Evolutionary conservation across 2,797 vertebrate genomes (phyloP), one percentile per base, ranked within the genome.

Genomic region (Spondyliosoma cantharus): DNA sequence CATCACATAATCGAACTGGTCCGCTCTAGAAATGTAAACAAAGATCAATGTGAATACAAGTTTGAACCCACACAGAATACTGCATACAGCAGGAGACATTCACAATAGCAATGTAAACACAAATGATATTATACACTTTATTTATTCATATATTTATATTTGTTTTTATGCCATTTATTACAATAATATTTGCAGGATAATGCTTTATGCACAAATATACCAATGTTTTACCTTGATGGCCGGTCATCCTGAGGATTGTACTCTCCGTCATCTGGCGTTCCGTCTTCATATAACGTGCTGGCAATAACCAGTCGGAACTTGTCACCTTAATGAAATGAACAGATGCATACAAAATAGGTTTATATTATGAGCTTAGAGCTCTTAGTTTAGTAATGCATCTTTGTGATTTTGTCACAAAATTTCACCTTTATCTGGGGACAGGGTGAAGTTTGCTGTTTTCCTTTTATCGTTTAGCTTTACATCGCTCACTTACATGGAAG

Each of bases 1-100:
- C 98, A 99, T 99, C 27, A 98, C 98, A 0, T 99, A 99, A 86
- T 99, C 98, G 85, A 99, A 99, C 84, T 99, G 98, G 93, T 99
- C 97, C 3, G 97, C 97, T 92, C 98, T 99, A 87, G 0, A 84
- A 86, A 83, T 75, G 4, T n/a, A 45, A 74, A 60, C 2, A 78
- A 67, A 61, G 24, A 54, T 20, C 61, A 65, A 71, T n/a, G 4
- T 59, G 24, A 70, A 15, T 0, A 49, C 7, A 74, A 49, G 32
- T 61, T 4, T 53, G 57, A 76, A 68, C 1, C 19, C 68, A n/a
- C 1, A 52, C 53, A 24, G 19, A 25, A 32, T 4, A 16, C 5
- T 49, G 25, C 7, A 59, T 13, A 14, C 4, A 2, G 8, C 17
- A 27, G 20, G 20, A 8, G 7, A 27, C 2, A 61, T 22, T 68